Evolutionary conservation across 2,113 vertebrate genomes (phyloP).

Genomic region (Amazona vittata): DNA sequence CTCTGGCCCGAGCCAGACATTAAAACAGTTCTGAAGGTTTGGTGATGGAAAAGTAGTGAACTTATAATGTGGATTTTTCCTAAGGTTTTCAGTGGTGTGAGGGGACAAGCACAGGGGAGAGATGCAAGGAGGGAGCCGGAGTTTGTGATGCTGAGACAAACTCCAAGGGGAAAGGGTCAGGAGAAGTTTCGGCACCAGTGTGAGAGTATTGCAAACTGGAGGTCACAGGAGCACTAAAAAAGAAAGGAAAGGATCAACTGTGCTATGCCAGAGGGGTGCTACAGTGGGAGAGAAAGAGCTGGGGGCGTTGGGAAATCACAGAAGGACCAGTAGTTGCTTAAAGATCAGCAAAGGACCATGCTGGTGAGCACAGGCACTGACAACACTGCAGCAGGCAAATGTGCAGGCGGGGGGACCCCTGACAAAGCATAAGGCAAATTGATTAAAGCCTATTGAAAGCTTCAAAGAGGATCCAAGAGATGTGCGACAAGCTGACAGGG

Average conservation of each 20-base stretch:
- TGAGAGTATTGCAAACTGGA: neutral
- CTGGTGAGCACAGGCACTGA: neutral
- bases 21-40: neutral
- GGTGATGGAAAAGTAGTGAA: neutral
- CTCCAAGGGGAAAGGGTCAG: neutral
- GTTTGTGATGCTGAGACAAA: neutral
- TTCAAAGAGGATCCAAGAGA: neutral
- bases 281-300: neutral
- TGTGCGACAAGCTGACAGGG: neutral
- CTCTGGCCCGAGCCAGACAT: neutral
- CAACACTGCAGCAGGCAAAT: neutral
- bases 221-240: neutral
- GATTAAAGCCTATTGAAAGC: neutral
- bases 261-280: neutral
- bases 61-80: neutral
- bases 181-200: neutral
- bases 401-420: accelerated
- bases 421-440: neutral
- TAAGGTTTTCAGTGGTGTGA: neutral
- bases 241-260: neutral
- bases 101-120: neutral
- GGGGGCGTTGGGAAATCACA: neutral
- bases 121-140: neutral
- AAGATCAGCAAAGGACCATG: neutral
- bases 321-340: neutral